A percentile compares a stretch with the other conserved stretches of the same genome.
Conservation (phyloP, 2,888 invertebrate species). For the Drosophila pseudotalamancana region DNA sequence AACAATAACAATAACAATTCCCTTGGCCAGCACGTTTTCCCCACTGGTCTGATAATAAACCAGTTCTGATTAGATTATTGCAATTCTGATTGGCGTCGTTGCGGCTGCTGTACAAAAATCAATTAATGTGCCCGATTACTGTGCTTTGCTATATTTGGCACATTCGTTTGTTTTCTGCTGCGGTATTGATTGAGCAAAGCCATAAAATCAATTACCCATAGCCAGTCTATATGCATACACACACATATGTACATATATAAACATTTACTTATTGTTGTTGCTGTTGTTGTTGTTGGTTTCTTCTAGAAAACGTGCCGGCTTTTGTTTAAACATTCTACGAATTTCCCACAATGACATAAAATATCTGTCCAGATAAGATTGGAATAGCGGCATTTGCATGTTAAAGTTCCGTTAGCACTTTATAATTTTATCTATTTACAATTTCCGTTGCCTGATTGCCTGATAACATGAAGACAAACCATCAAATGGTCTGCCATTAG, state of each 20-base stretch:
- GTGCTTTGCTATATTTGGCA: slow-evolving; percentile 14
- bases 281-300: not conserved
- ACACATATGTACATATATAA: slow-evolving; percentile 17
- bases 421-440: slow-evolving; percentile 3
- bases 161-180: slow-evolving; percentile 19
- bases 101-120: slow-evolving; percentile 49
- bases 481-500: not conserved
- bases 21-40: slow-evolving; percentile 17
- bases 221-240: slow-evolving; percentile 16
- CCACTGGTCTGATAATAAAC: slow-evolving; percentile 27
- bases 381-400: slow-evolving; percentile 23
- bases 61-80: slow-evolving; percentile 47
- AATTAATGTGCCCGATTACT: slow-evolving; percentile 20
- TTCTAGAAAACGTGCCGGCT: slow-evolving; percentile 12
- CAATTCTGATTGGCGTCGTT: slow-evolving; percentile 44
- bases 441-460: slow-evolving; percentile 10
- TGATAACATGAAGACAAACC: slow-evolving; percentile 4
- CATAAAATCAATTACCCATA: slow-evolving; percentile 32
- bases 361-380: slow-evolving; percentile 28
- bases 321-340: slow-evolving; percentile 7
- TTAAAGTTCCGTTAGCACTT: slow-evolving; percentile 8
- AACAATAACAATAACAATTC: not conserved
- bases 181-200: slow-evolving; percentile 24
- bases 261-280: slow-evolving; percentile 19
- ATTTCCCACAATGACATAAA: slow-evolving; percentile 16